Evolutionary conservation across 2,113 vertebrate genomes (phyloP).

Genomic region (Pontoporia blainvillei): DNA sequence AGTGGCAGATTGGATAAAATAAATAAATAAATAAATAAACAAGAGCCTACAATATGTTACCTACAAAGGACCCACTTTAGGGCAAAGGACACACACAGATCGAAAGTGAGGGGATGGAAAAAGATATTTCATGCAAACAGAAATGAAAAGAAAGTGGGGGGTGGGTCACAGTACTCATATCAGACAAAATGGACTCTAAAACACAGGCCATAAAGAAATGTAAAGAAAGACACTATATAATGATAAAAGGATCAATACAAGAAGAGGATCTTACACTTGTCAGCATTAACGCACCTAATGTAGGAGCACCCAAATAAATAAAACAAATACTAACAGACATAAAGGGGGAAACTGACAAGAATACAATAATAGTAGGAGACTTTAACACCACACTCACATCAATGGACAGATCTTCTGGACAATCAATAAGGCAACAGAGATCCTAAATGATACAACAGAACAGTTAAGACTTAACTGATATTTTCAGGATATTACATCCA

Average conservation of each 20-base stretch:
- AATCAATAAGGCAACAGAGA: neutral
- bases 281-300: neutral
- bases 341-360: neutral
- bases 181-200: neutral
- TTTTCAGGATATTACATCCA: neutral
- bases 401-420: neutral
- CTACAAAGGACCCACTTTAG: neutral
- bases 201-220: neutral
- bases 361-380: neutral
- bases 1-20: neutral
- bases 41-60: neutral
- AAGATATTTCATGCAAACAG: neutral
- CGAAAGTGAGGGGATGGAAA: neutral
- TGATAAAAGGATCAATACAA: neutral
- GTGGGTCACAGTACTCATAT: neutral
- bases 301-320: neutral
- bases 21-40: neutral
- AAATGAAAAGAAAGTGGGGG: neutral
- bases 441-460: neutral
- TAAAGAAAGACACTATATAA: neutral
- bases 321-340: neutral
- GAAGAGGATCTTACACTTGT: neutral
- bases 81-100: neutral
- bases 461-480: neutral
- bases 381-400: neutral